Evolutionary conservation across 2,113 vertebrate genomes (phyloP).

Genomic region (Anthoscopus minutus): DNA sequence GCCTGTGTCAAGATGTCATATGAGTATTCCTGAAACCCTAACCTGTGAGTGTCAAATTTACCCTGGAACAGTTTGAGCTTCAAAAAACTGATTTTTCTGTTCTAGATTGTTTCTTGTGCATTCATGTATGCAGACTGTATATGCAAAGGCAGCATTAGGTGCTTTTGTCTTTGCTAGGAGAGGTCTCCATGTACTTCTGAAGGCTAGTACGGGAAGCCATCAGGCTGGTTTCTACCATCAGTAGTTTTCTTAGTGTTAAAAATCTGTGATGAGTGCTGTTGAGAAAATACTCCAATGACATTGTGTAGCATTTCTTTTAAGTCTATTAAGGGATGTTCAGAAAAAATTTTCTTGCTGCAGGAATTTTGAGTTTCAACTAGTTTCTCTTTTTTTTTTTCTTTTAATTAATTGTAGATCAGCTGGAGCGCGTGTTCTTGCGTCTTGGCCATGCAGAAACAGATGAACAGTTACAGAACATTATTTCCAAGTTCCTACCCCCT

Average conservation of each 20-base stretch:
- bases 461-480: constrained; percentile 94
- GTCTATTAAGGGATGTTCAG: neutral
- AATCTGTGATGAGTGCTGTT: neutral
- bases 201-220: neutral
- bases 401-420: constrained; percentile 81
- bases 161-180: neutral
- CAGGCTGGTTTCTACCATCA: neutral
- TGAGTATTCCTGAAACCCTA: neutral
- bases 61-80: neutral
- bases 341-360: neutral
- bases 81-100: neutral
- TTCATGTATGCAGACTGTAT: neutral
- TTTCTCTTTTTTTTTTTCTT: neutral
- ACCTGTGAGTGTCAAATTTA: neutral
- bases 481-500: constrained; percentile 96
- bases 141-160: neutral
- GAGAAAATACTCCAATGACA: neutral
- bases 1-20: neutral
- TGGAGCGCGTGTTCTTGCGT: constrained; percentile 96
- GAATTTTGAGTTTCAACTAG: neutral
- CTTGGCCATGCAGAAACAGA: constrained; percentile 98
- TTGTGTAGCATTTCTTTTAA: neutral
- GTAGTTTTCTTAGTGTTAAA: neutral
- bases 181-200: neutral
- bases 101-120: neutral